Base-by-base conservation (phyloP, 2,888 invertebrate species). In the Drosophila dives region DNA sequence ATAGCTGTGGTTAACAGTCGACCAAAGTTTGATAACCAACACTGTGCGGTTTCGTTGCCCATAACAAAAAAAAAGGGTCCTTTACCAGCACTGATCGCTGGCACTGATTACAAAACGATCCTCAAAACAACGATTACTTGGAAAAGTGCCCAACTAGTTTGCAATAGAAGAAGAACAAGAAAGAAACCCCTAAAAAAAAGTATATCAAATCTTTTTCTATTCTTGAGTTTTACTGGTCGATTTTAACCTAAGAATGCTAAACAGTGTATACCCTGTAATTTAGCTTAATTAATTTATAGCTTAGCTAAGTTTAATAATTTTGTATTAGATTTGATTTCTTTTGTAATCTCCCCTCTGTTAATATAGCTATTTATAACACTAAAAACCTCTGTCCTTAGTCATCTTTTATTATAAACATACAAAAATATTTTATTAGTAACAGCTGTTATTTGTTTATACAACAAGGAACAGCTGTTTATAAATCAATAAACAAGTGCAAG, bases 81-180 rank as follows among this genome's bases (percentile, higher is more conserved):
- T 77, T 67, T 36, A 34, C 51, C 66, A 36, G 54, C 83, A 62
- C 59, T 76, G 73, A 81, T 77, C 71, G 64, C 68, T 29, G 32
- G 51, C 42, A 49, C 20, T 61, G 82, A 77, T 84, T 73, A 73
- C 72, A 62, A 50, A 67, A 67, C 69, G 87, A 83, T 87, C 83
- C 33, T 63, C 32, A 4, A 49, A 64, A 54, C 49, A 40, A 49
- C 20, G 62, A 34, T 64, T 23, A 55, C n/a, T 17, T 3, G 3
- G 29, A 29, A 20, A 42, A 62, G 48, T 42, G 36, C 29, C 38
- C 50, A 68, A 88, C 70, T 68, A 48, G 71, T 64, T 75, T 58
- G 17, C 32, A 23, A 53, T 36, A 32, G 45, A 36, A 17, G 15
- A 29, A 54, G 15, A 8, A 29, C 3, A n/a, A 11, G 12, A 17